Evolutionary conservation across 2,888 invertebrate species (phyloP).

Genomic region (Ochropleura leucogaster): DNA sequence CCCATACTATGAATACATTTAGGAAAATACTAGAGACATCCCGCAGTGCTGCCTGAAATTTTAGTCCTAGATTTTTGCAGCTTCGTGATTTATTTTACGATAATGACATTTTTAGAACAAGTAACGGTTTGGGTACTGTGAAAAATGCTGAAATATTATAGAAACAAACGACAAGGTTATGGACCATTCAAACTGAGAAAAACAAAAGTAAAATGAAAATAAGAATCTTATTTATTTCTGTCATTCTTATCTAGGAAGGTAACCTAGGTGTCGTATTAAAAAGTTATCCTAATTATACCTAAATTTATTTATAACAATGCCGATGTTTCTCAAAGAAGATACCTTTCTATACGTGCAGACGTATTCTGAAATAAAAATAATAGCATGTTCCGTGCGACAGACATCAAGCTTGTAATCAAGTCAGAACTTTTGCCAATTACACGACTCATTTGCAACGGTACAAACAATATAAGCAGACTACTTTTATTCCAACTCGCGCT

Average conservation of each 20-base stretch:
- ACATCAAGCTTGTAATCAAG: slow-evolving; percentile 53
- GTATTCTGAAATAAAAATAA: slow-evolving; percentile 38
- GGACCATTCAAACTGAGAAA: background rate
- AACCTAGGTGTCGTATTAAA: background rate
- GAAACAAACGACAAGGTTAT: slow-evolving; percentile 4
- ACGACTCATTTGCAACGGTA: slow-evolving; percentile 53
- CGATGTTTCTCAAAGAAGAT: background rate
- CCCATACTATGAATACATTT: slow-evolving; percentile 59
- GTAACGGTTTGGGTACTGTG: slow-evolving; percentile 19
- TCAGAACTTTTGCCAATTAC: slow-evolving; percentile 61
- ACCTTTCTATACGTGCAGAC: slow-evolving; percentile 8
- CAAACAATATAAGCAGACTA: slow-evolving; percentile 48
- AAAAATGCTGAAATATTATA: slow-evolving; percentile 9
- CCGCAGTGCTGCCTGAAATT: slow-evolving; percentile 43
- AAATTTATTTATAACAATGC: background rate
- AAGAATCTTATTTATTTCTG: background rate
- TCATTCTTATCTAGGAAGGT: background rate
- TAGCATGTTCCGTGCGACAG: slow-evolving; percentile 29
- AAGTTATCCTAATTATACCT: background rate
- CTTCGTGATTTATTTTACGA: slow-evolving; percentile 51
- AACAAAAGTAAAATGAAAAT: slow-evolving; percentile 4
- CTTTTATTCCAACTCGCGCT: slow-evolving; percentile 11
- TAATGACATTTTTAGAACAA: slow-evolving; percentile 45
- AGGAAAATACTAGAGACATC: slow-evolving; percentile 40
- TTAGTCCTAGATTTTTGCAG: slow-evolving; percentile 23